Evolutionary conservation across 2,113 vertebrate genomes (phyloP).

Genomic region (Steatornis caripensis): DNA sequence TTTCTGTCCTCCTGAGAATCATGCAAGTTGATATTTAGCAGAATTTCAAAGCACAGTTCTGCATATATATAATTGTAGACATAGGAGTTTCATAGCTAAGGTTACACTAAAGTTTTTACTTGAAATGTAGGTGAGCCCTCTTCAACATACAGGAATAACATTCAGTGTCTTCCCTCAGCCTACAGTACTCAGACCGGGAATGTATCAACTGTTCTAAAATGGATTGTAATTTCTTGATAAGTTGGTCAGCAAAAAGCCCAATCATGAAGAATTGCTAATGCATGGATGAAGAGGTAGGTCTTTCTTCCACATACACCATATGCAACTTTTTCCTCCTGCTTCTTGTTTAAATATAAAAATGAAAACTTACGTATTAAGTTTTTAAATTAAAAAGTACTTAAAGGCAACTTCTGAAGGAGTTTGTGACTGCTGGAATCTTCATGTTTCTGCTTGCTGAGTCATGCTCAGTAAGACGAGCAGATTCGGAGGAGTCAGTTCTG

Average conservation of each 20-base stretch:
- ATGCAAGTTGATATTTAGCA: neutral
- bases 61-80: neutral
- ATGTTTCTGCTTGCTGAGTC: neutral
- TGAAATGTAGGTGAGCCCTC: neutral
- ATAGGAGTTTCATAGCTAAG: neutral
- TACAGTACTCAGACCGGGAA: neutral
- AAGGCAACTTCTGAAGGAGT: neutral
- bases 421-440: neutral
- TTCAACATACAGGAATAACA: neutral
- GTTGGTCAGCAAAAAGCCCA: neutral
- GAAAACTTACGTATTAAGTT: neutral
- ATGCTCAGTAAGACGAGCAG: neutral
- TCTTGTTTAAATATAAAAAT: neutral
- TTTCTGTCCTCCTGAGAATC: neutral
- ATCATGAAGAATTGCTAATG: neutral
- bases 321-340: neutral
- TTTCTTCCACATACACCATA: neutral
- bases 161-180: neutral
- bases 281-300: neutral
- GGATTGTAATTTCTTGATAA: neutral
- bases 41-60: neutral
- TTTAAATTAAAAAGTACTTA: neutral
- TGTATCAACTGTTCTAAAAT: neutral
- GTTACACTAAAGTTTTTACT: neutral
- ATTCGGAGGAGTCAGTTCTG: neutral